A percentile compares a stretch with the other conserved stretches of the same genome.
phyloP scores from a whole-genome alignment of 2,888 invertebrate species.

The Torymus tubicola region DNA sequence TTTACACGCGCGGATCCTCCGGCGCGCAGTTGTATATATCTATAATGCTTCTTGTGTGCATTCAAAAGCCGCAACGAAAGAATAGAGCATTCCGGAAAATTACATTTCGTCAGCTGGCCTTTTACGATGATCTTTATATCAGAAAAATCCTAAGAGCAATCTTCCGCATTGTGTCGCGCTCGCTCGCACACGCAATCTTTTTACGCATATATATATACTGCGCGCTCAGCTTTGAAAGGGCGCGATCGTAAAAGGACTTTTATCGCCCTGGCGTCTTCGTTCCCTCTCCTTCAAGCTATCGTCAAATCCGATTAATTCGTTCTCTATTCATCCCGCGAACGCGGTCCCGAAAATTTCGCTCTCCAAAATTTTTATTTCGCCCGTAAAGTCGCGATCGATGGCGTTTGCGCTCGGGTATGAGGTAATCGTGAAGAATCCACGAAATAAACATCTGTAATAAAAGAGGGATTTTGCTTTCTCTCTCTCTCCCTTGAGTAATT shows the following conservation, averaged over 20 bases:
- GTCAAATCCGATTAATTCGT: conserved; percentile 48
- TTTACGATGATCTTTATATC: conserved; percentile 44
- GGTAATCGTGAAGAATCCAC: conserved; percentile 19
- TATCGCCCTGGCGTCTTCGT: conserved; percentile 9
- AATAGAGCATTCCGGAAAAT: conserved; percentile 32
- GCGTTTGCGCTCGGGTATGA: background rate
- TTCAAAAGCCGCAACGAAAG: background rate
- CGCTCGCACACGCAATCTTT: background rate
- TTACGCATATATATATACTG: background rate
- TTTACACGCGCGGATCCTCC: too few species aligned
- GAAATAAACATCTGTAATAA: conserved; percentile 42
- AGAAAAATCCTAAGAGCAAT: conserved; percentile 20
- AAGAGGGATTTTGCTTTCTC: background rate
- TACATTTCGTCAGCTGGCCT: conserved; percentile 16
- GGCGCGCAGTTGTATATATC: too few species aligned
- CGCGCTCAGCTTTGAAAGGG: background rate
- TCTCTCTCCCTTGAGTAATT: too few species aligned
- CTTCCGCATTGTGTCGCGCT: conserved; percentile 1
- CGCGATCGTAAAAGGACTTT: conserved; percentile 41
- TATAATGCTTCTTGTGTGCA: too few species aligned
- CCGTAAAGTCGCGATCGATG: background rate
- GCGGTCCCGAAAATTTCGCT: conserved; percentile 10
- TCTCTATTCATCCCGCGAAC: background rate
- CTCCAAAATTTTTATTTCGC: conserved; percentile 41
- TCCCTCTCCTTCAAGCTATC: background rate